Conservation (phyloP, 1,140 invertebrate species). For the Vollenhovia emeryi region DNA sequence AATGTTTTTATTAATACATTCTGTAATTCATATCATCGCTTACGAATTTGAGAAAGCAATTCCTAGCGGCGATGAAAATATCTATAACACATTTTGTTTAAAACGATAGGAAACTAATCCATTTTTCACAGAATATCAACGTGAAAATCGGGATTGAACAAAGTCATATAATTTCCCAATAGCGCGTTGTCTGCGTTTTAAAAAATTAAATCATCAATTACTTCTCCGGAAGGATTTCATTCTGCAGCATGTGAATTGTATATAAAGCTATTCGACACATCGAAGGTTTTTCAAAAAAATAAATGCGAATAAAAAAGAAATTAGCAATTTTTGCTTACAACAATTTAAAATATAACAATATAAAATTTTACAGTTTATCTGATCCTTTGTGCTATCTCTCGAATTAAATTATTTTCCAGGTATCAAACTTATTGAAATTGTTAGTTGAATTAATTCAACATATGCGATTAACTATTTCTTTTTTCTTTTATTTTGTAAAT, state of each 20-base stretch:
- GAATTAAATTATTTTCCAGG: not conserved
- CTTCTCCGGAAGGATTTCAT: not conserved
- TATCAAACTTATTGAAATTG: not conserved
- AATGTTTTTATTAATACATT: not conserved
- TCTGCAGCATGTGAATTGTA: not conserved
- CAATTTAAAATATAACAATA: not conserved
- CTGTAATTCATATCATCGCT: not conserved
- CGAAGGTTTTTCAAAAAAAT: constrained; percentile 7
- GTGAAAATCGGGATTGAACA: not conserved
- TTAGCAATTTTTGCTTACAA: constrained; percentile 24
- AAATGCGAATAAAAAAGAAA: constrained; percentile 10
- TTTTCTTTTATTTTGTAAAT: constrained; percentile 9
- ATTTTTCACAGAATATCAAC: not conserved
- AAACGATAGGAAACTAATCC: not conserved
- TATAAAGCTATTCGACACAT: constrained; percentile 5
- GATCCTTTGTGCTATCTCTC: not conserved
- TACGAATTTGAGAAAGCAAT: not conserved
- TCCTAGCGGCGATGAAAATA: not conserved
- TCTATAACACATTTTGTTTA: not conserved
- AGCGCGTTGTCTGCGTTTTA: not conserved
- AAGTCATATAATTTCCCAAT: constrained; percentile 13
- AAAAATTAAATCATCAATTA: constrained; percentile 46
- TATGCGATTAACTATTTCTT: not conserved
- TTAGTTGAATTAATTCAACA: not conserved
- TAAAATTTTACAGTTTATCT: not conserved